Conservation (phyloP, 2,888 invertebrate genomes). For the Gerosis bhagava region DNA sequence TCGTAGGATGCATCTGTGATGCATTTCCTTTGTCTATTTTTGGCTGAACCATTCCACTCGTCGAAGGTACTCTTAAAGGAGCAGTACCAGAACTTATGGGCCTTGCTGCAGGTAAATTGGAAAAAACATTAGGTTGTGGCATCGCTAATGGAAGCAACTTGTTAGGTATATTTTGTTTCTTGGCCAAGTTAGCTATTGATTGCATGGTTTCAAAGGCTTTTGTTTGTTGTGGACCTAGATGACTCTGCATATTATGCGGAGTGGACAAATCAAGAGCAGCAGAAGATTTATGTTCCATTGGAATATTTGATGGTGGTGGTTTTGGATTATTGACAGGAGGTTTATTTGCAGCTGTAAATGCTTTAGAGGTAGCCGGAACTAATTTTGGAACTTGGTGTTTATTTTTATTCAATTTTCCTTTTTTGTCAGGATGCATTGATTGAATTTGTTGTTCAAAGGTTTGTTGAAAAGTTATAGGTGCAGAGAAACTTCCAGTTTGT, state of each 20-base stretch:
- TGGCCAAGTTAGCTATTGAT: slow-evolving; percentile 76
- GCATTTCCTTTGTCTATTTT: slow-evolving; percentile 58
- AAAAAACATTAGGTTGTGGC: slow-evolving; percentile 57
- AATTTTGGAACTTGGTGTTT: slow-evolving; percentile 75
- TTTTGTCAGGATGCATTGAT: slow-evolving; percentile 67
- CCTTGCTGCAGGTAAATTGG: slow-evolving; percentile 53
- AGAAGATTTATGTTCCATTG: slow-evolving; percentile 56
- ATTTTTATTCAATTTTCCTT: slow-evolving; percentile 66
- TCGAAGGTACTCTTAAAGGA: slow-evolving; percentile 60
- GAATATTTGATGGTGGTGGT: slow-evolving; percentile 39
- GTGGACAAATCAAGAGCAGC: slow-evolving; percentile 75
- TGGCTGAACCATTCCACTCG: slow-evolving; percentile 53
- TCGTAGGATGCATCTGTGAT: slow-evolving; percentile 43
- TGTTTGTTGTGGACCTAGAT: slow-evolving; percentile 66
- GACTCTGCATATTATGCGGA: slow-evolving; percentile 66
- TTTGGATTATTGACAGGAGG: slow-evolving; percentile 48
- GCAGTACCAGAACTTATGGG: slow-evolving; percentile 47
- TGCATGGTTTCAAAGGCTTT: slow-evolving; percentile 79
- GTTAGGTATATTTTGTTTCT: slow-evolving; percentile 67
- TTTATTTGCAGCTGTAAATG: slow-evolving; percentile 62
- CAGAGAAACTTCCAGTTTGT: slow-evolving; percentile 57
- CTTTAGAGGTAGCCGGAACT: slow-evolving; percentile 67
- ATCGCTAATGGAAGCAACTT: slow-evolving; percentile 54
- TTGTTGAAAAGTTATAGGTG: slow-evolving; percentile 77
- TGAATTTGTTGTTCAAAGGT: slow-evolving; percentile 77